These are phyloP conservation scores for Drosophila subquinaria DNA, from an alignment of 2,888 invertebrate genomes.

Conservation along the genomic window DNA sequence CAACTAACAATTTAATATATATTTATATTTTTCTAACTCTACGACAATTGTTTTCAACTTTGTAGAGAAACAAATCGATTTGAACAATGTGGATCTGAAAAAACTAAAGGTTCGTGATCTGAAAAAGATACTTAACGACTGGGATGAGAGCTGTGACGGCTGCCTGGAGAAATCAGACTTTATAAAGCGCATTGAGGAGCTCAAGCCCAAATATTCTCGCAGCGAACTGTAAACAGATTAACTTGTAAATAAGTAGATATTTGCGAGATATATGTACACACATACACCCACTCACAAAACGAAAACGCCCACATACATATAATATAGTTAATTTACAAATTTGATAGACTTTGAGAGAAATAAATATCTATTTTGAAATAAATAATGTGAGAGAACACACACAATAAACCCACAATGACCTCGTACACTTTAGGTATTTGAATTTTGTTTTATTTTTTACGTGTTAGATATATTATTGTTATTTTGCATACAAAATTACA, in stretches of 20 bases:
- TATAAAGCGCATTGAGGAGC: conserved; percentile 97
- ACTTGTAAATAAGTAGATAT: conserved; percentile 23
- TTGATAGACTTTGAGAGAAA: conserved; percentile 73
- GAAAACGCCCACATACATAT: conserved; percentile 56
- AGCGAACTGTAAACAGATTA: conserved; percentile 87
- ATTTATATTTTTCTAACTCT: background rate
- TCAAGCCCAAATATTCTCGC: conserved; percentile 93
- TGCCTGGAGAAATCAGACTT: conserved; percentile 99
- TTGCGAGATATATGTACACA: conserved; percentile 38
- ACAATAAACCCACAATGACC: conserved; percentile 45
- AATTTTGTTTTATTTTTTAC: conserved; percentile 46
- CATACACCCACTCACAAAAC: conserved; percentile 61
- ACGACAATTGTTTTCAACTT: conserved; percentile 26
- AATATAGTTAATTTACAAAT: conserved; percentile 76
- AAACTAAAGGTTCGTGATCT: conserved; percentile 98
- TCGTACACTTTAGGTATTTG: conserved; percentile 27
- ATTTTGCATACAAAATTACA: conserved; percentile 48
- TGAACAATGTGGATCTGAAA: conserved; percentile 97
- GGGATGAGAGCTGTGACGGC: conserved; percentile 98
- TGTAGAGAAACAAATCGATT: conserved; percentile 97
- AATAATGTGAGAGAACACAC: conserved; percentile 45
- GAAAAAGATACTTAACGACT: conserved; percentile 98
- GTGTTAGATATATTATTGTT: conserved; percentile 57
- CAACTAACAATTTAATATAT: no score
- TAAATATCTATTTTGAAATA: conserved; percentile 71